Evolutionary conservation across 2,888 invertebrate species (phyloP), one percentile per base, ranked within the genome.

Genomic region (Troides oblongomaculatus): DNA sequence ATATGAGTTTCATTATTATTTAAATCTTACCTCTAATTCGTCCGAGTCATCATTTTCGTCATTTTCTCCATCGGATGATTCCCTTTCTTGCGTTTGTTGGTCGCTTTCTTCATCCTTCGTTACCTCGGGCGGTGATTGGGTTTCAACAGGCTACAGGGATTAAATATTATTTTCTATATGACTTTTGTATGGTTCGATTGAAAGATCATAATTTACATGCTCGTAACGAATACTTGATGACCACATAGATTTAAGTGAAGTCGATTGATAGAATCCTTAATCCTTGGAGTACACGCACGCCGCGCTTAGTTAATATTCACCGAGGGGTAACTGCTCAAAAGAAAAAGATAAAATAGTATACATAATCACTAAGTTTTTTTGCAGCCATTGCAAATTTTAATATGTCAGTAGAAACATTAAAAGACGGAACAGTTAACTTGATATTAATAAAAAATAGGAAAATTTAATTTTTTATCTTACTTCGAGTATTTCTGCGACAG

Each of bases 11-110:
- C 21, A n/a, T 21, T 30, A 4, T 17, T 46, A 21, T 30, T 14
- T 57, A 12, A 50, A 10, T 18, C 74, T 75, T 89, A 95, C 95
- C 90, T 94, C 94, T 74, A 95, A 89, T 77, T 94, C 94, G 74
- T 95, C 96, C 62, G 95, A 95, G 76, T 95, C 95, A 69, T 94
- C 95, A 75, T 94, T 94, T 43, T 94, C 94, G 72, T 95, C 95
- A 79, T 93, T 94, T 80, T 94, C 94, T 62, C 92, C 92, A 72
- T 95, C 95, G 62, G 93, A 90, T 62, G 93, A 91, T 73, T 93
- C 93, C 74, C 89, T 87, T 71, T 93, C 93, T 64, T 84, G 83
- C 39, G 83, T 82, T 73, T 86, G 77, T 53, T 73, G 76, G 69
- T 81, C 81, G 67, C 76, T 77, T 18, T 81, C 79, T 53, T 81